phyloP scores from a whole-genome alignment of 2,113 vertebrate genomes.

The Colossoma macropomum region DNA sequence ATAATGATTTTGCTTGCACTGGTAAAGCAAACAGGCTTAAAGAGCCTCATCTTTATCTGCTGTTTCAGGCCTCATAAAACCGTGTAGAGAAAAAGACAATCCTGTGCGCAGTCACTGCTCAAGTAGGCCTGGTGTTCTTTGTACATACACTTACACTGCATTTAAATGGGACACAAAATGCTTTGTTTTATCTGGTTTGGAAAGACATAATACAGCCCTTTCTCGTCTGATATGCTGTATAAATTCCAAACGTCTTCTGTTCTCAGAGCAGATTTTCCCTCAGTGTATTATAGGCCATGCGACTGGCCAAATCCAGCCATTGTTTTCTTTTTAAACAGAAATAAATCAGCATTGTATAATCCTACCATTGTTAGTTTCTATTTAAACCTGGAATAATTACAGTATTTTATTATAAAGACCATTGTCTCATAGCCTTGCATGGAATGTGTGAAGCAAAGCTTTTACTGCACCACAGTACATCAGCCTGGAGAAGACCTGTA shows the following conservation, averaged over 20 bases:
- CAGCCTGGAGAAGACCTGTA: neutral
- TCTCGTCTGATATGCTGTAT: neutral
- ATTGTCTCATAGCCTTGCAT: neutral
- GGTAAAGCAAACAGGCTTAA: constrained; percentile 24
- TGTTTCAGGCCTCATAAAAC: constrained; percentile 33
- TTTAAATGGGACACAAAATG: neutral
- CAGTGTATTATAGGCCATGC: no score
- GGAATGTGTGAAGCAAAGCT: no score
- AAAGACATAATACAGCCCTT: neutral
- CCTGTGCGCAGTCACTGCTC: neutral
- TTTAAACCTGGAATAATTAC: neutral
- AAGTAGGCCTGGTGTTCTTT: neutral
- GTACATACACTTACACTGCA: neutral
- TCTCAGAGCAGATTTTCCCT: no score
- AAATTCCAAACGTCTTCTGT: no score
- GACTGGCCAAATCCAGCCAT: no score
- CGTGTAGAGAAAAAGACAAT: neutral
- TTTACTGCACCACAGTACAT: neutral
- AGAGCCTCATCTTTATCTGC: constrained; percentile 26
- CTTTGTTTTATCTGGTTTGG: neutral
- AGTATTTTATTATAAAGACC: neutral
- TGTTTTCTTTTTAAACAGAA: neutral
- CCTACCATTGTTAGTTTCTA: neutral
- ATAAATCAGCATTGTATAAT: neutral
- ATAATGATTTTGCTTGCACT: constrained; percentile 32